Evolutionary conservation across 2,113 vertebrate species (phyloP).

Genomic region (Prolemur simus): DNA sequence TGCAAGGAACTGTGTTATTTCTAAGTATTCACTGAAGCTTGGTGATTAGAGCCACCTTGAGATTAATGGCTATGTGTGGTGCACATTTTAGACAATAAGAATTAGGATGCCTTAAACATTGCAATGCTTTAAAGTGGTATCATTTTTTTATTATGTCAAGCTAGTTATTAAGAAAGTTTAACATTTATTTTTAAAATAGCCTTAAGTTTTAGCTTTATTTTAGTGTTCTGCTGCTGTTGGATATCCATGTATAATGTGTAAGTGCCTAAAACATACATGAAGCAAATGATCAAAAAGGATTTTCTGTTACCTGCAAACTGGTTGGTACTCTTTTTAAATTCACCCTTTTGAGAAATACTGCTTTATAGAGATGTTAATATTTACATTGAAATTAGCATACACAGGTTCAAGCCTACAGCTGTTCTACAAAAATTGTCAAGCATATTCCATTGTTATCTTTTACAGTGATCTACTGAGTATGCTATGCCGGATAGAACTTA

Average conservation of each 20-base stretch:
- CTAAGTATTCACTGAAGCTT: constrained; percentile 41
- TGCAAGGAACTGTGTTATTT: constrained; percentile 29
- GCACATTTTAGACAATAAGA: constrained; percentile 17
- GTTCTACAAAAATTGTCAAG: constrained; percentile 62
- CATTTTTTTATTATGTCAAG: rapidly evolving
- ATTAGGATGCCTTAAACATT: constrained; percentile 9
- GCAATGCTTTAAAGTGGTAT: neutral
- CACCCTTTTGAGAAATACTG: constrained; percentile 61
- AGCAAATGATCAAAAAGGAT: constrained; percentile 66
- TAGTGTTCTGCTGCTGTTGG: neutral
- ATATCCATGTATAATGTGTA: constrained; percentile 35
- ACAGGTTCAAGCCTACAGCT: constrained; percentile 64
- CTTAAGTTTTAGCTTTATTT: constrained; percentile 52
- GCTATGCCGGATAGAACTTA: constrained; percentile 41
- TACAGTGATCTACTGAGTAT: neutral
- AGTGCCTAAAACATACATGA: constrained; percentile 35
- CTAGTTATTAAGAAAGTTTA: neutral
- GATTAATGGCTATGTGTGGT: constrained; percentile 18
- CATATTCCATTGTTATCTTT: neutral
- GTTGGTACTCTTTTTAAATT: constrained; percentile 71
- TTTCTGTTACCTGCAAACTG: constrained; percentile 73
- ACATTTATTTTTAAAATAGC: constrained; percentile 12
- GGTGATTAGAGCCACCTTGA: constrained; percentile 44
- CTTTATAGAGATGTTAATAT: constrained; percentile 73
- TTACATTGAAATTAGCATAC: constrained; percentile 70